Evolutionary conservation across 2,113 vertebrate species (phyloP).

Genomic region (Prolemur simus): DNA sequence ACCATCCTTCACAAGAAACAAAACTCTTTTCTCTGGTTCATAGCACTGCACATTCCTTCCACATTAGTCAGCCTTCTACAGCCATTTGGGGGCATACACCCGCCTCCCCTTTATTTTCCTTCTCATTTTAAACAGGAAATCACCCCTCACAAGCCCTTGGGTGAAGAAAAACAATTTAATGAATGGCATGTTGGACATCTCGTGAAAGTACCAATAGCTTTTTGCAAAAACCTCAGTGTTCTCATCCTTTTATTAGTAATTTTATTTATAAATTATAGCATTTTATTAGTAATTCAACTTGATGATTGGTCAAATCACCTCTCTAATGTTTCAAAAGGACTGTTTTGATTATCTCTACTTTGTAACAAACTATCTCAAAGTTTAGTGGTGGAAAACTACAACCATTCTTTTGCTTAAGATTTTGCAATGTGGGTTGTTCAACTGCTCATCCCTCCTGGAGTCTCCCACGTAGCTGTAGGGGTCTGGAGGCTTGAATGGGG

Average conservation of each 20-base stretch:
- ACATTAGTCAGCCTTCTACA: not conserved
- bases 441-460: not conserved
- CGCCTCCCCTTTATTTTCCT: not conserved
- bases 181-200: constrained; percentile 3
- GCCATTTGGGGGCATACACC: constrained; percentile 26
- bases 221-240: not conserved
- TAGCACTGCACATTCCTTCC: constrained; percentile 51
- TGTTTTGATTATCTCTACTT: not conserved
- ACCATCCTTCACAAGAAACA: constrained; percentile 19
- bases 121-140: constrained; percentile 64
- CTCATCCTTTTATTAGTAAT: not conserved
- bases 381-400: not conserved
- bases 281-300: not conserved
- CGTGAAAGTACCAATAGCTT: not conserved
- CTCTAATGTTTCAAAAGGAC: not conserved
- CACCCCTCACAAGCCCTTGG: constrained; percentile 4
- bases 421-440: not conserved
- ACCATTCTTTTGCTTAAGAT: not conserved
- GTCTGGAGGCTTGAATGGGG: not conserved
- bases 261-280: not conserved
- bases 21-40: not conserved
- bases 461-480: not conserved
- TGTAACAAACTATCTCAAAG: not conserved
- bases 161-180: constrained; percentile 44
- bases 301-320: not conserved